Conservation (phyloP, 1,140 invertebrate genomes). For the Drosophila guanche region DNA sequence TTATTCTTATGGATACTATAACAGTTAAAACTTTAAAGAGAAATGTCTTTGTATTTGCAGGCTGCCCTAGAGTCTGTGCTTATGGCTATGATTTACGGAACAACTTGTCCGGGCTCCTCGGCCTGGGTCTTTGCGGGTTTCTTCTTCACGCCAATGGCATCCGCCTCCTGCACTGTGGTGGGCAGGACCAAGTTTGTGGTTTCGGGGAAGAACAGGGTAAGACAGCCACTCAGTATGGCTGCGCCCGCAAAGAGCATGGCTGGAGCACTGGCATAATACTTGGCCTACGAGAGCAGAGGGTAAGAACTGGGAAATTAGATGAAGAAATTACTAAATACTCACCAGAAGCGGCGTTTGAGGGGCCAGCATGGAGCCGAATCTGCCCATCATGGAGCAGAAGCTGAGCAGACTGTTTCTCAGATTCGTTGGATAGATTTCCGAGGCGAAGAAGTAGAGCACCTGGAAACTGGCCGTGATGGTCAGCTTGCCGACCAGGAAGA, state of each 20-base stretch:
- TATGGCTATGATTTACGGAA: constrained; percentile 15
- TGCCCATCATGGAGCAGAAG: constrained; percentile 89
- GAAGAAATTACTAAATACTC: constrained; percentile 40
- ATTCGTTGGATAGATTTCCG: constrained; percentile 90
- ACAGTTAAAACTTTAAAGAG: constrained; percentile 16
- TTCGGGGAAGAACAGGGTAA: constrained; percentile 88
- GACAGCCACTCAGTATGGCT: constrained; percentile 85
- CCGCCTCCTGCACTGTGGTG: constrained; percentile 88
- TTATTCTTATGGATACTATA: constrained; percentile 31
- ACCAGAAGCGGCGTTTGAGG: constrained; percentile 89
- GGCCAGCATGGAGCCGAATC: constrained; percentile 89
- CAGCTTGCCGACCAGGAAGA: constrained; percentile 90
- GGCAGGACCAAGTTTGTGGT: constrained; percentile 87
- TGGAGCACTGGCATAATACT: constrained; percentile 85
- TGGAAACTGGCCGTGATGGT: constrained; percentile 89
- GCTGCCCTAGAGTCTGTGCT: constrained; percentile 33
- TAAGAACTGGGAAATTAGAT: not conserved
- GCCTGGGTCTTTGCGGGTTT: constrained; percentile 44
- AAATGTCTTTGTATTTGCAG: constrained; percentile 61
- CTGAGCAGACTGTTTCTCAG: constrained; percentile 87
- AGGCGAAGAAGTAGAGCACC: constrained; percentile 88
- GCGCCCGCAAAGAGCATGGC: constrained; percentile 87
- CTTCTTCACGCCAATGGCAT: constrained; percentile 84
- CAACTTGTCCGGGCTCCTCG: constrained; percentile 39
- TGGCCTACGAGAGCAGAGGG: constrained; percentile 76